phyloP scores from a whole-genome alignment of 2,888 invertebrate genomes.

The Diarsia dahlii region DNA sequence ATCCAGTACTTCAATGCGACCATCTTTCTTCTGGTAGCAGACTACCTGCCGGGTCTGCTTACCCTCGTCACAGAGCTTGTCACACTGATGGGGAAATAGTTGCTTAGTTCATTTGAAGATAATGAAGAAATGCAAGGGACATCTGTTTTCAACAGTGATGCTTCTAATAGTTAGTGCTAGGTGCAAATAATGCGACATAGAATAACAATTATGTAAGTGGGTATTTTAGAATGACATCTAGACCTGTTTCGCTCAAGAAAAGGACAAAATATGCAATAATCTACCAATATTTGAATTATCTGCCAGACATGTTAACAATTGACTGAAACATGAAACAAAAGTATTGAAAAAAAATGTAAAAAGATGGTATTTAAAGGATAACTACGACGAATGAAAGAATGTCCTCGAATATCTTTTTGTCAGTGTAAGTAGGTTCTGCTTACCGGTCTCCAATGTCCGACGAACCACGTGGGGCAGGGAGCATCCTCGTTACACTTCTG shows the following conservation, averaged over 20 bases:
- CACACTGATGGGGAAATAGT: conserved; percentile 91
- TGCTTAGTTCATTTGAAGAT: background rate
- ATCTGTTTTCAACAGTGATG: background rate
- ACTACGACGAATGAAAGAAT: background rate
- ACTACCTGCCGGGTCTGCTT: conserved; percentile 94
- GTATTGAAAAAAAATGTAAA: background rate
- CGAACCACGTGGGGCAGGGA: conserved; percentile 96
- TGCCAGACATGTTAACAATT: background rate
- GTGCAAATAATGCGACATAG: background rate
- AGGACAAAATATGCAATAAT: background rate
- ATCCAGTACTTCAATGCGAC: conserved; percentile 92
- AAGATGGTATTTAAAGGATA: background rate
- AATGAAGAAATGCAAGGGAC: background rate
- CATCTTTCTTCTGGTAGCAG: conserved; percentile 93
- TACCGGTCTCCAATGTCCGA: conserved; percentile 97
- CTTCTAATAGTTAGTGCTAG: background rate
- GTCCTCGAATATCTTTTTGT: background rate
- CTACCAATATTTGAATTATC: background rate
- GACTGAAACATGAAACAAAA: background rate
- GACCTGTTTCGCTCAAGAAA: background rate
- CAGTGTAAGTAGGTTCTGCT: conserved; percentile 70
- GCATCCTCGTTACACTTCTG: conserved; percentile 94
- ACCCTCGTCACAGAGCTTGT: conserved; percentile 97
- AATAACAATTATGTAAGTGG: background rate
- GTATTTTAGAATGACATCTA: background rate